Evolutionary conservation across 2,888 invertebrate genomes (phyloP), one percentile per base, ranked within the genome.

Genomic region (Dynastes grantii): DNA sequence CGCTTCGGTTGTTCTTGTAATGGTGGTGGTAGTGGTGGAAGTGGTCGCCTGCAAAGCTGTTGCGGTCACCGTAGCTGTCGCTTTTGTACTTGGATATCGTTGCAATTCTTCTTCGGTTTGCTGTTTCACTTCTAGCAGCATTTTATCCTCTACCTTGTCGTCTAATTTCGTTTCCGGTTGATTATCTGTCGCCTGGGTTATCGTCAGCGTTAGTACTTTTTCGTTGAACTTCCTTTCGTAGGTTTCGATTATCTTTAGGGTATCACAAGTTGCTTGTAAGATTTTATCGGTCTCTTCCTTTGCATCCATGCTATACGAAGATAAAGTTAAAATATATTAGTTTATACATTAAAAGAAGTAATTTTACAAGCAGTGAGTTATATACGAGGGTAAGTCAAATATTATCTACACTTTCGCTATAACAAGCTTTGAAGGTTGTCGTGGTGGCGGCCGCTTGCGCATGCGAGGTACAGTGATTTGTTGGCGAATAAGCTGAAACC

Each of bases 151-250:
- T 22, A 29, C 22, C 51, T 49, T 65, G 13, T 65, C 65, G 11
- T 67, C 65, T 51, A 55, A 27, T 51, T 65, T 76, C 1, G 51
- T 16, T 51, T 68, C 51, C 2, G 8, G 11, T 68, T 75, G 73
- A 75, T 75, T 75, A 75, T 75, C 73, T 61, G 73, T 75, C n/a
- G 73, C 45, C 40, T 75, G 73, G 13, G 79, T 67, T 55, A 75
- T 76, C 29, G 65, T 65, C 16, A 79, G 37, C 22, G 63, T 75
- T 79, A 80, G 82, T 89, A 90, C 71, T 87, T 85, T 61, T 76
- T 90, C 90, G 76, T 91, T 90, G 73, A 89, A 90, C 84, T 90
- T 90, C 32, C 64, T 76, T 68, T 79, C 80, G 45, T 70, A 76
- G 22, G 71, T 78, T 78, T 82, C 84, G 65, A 87, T 84, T 71